phyloP scores from a whole-genome alignment of 2,888 invertebrate genomes.

The Ashinkailepas kermadecensis region DNA sequence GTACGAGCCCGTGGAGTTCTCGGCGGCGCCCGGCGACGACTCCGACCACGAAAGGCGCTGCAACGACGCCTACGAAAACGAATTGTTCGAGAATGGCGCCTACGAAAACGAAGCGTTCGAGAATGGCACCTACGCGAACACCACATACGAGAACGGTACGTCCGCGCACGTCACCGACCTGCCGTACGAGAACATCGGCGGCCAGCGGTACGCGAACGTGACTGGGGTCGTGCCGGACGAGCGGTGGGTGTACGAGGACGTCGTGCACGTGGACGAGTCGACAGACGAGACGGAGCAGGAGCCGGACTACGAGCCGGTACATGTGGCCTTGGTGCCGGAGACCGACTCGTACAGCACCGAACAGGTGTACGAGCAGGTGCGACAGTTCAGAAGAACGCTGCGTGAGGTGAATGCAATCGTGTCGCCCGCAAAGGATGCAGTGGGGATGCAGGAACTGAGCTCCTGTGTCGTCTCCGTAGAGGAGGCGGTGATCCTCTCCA shows the following conservation, averaged over 20 bases:
- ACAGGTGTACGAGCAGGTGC: neutral
- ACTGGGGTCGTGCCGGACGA: neutral
- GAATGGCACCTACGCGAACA: neutral
- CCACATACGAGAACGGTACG: neutral
- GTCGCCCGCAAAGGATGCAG: too few species aligned
- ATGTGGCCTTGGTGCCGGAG: neutral
- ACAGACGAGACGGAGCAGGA: neutral
- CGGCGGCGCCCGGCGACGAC: neutral
- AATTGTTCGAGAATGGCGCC: neutral
- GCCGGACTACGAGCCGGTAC: neutral
- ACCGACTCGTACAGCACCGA: neutral
- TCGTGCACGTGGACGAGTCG: neutral
- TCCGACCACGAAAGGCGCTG: neutral
- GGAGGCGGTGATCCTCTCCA: too few species aligned
- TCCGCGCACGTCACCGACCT: neutral
- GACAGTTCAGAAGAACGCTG: neutral
- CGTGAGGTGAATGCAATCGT: slow-evolving; percentile 2
- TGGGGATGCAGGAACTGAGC: too few species aligned
- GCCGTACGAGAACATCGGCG: neutral
- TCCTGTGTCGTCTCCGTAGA: too few species aligned
- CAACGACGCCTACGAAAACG: neutral
- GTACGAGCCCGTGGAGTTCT: neutral
- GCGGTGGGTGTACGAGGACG: neutral
- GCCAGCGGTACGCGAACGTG: neutral
- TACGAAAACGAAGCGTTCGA: neutral